Conservation (phyloP, 2,113 vertebrate genomes). For the Arvicanthis niloticus region DNA sequence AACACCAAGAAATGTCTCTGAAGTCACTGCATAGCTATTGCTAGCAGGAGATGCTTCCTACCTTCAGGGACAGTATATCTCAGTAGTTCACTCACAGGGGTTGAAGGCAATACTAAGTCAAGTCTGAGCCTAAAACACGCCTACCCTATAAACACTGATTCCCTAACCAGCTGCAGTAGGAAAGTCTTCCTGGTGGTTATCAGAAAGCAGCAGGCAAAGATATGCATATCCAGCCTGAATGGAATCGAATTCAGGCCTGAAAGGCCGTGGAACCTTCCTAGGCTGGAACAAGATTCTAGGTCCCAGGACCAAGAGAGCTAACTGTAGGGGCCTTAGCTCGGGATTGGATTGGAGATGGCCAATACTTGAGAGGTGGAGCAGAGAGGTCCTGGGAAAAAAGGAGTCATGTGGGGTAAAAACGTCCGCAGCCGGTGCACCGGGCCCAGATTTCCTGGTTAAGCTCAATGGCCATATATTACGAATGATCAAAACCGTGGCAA, state of each 20-base stretch:
- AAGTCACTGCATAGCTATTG: slow-evolving; percentile 4
- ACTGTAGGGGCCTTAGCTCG: neutral
- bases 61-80: neutral
- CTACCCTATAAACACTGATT: neutral
- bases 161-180: no score
- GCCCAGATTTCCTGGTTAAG: neutral
- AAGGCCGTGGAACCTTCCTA: no score
- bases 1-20: neutral
- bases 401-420: neutral
- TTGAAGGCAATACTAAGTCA: neutral
- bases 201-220: neutral
- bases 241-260: neutral
- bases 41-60: neutral
- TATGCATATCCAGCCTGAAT: neutral
- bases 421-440: neutral
- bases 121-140: neutral
- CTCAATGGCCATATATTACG: neutral
- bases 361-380: neutral
- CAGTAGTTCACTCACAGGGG: neutral
- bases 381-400: neutral
- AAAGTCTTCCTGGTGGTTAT: neutral
- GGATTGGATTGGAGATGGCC: neutral
- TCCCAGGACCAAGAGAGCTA: neutral
- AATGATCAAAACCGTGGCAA: neutral
- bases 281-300: neutral